Base-by-base conservation (phyloP, 2,113 vertebrate species). In the Melanerpes aurifrons region DNA sequence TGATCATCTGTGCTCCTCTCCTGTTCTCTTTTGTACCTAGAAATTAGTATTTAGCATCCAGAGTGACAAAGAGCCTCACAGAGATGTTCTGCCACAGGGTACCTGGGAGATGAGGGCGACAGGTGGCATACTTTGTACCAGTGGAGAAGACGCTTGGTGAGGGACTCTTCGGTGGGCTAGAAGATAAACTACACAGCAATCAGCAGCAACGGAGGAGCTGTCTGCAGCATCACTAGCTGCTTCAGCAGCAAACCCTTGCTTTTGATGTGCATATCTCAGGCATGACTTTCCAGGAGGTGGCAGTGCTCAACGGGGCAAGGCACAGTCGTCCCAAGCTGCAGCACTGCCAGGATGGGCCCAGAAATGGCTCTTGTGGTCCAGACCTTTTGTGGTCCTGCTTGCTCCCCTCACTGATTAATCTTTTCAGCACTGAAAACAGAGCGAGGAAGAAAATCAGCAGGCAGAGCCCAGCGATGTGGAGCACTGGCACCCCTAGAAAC, bases 211-310 rank as follows among this genome's bases (percentile, higher is more conserved):
- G 1, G 37, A 62, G 47, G 5, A 57, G 43, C 29, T 22, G 9
- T 43, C 69, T 10, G 56, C 31, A 35, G 72, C 86, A 25, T 7
- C 8, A 6, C 31, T 5, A 8, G 57, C 45, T 84, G 67, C 28
- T 37, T 28, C 57, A 26, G 47, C 50, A 92, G 88, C 35, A 35
- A 15, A 70, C 13, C 15, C 24, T 7, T 9, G 32, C 6, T 7
- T 9, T 47, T 15, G 10, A 3, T 17, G 56, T 2, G 71, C 3
- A 78, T 31, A 7, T 61, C 54, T 54, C 25, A 21, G 54, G 72
- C 56, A 5, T 4, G 3, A 57, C 54, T 89, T 48, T 83, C 95
- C 97, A 91, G 94, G 71, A 96, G 96, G 35, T 90, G 97, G 97
- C 92, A 91, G 82, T 96, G 91, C 8, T 0, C 61, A 32, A 62